A percentile compares a stretch with the other conserved stretches of the same genome.
Evolutionary conservation across 2,797 vertebrate genomes (phyloP).

Genomic region (Scarus forsteni): DNA sequence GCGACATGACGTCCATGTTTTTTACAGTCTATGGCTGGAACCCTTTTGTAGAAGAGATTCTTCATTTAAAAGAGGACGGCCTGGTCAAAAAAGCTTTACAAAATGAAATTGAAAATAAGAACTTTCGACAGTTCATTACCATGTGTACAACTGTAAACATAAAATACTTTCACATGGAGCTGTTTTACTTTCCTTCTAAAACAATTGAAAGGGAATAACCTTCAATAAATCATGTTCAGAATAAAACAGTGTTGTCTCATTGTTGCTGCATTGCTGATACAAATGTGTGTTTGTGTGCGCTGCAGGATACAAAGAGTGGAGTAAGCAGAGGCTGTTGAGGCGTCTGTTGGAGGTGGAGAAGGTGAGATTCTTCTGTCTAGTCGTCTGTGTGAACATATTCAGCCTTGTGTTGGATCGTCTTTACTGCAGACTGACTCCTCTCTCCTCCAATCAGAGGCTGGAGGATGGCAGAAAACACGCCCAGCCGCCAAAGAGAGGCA

Average conservation of each 20-base stretch:
- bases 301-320: conserved; percentile 92
- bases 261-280: background rate
- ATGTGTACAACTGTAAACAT: no score
- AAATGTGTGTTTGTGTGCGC: conserved; percentile 12
- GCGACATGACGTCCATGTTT: no score
- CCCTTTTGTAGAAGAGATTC: no score
- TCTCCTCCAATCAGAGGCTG: conserved; percentile 73
- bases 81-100: no score
- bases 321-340: conserved; percentile 90
- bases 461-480: conserved; percentile 62
- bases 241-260: background rate
- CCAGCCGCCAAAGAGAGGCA: conserved; percentile 39
- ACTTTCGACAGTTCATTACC: no score
- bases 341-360: conserved; percentile 88
- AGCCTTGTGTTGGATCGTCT: background rate
- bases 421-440: conserved; percentile 15
- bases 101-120: no score
- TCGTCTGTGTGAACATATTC: conserved; percentile 10
- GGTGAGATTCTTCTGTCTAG: conserved; percentile 79
- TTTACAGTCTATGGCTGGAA: no score
- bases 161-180: no score
- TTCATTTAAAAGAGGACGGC: no score
- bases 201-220: no score
- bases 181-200: no score
- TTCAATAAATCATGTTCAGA: no score